A percentile compares a stretch with the other conserved stretches of the same genome.
phyloP scores from a whole-genome alignment of 2,113 vertebrate genomes.

The Symphodus melops region DNA sequence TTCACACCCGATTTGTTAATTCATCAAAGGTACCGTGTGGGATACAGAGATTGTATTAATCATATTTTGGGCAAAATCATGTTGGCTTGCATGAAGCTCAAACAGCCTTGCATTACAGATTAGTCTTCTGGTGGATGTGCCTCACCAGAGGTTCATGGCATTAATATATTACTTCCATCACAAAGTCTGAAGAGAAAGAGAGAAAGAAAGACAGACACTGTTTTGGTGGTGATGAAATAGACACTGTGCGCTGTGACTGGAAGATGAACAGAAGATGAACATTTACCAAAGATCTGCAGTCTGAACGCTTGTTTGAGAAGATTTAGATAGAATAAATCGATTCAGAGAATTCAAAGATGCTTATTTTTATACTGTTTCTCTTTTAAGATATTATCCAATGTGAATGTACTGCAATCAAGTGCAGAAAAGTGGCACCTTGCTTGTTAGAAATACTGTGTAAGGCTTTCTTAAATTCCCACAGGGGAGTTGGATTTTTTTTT shows the following conservation, averaged over 20 bases:
- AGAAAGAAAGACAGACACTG: background rate
- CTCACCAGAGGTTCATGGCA: constrained; percentile 43
- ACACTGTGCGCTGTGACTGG: too few relatives aligned
- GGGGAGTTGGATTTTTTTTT: background rate
- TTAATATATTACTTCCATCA: constrained; percentile 60
- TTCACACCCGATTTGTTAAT: constrained; percentile 77
- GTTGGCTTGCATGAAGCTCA: constrained; percentile 69
- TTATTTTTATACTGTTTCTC: constrained; percentile 37
- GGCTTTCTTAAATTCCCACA: background rate
- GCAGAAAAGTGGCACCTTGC: constrained; percentile 13
- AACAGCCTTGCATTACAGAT: constrained; percentile 66
- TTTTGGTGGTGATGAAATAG: constrained; percentile 23
- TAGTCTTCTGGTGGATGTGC: constrained; percentile 59
- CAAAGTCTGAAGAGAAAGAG: constrained; percentile 52
- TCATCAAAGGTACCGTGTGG: constrained; percentile 75
- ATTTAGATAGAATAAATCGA: constrained; percentile 39
- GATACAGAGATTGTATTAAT: constrained; percentile 73
- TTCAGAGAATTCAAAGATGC: constrained; percentile 37
- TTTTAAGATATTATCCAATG: constrained; percentile 15
- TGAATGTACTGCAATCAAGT: constrained; percentile 39
- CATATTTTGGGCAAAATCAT: constrained; percentile 67
- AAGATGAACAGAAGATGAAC: constrained; percentile 39
- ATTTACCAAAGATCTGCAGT: constrained; percentile 30
- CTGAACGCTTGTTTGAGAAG: constrained; percentile 17
- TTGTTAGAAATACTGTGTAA: constrained; percentile 27